Evolutionary conservation across 2,113 vertebrate species (phyloP).

Genomic region (Gopherus evgoodei): DNA sequence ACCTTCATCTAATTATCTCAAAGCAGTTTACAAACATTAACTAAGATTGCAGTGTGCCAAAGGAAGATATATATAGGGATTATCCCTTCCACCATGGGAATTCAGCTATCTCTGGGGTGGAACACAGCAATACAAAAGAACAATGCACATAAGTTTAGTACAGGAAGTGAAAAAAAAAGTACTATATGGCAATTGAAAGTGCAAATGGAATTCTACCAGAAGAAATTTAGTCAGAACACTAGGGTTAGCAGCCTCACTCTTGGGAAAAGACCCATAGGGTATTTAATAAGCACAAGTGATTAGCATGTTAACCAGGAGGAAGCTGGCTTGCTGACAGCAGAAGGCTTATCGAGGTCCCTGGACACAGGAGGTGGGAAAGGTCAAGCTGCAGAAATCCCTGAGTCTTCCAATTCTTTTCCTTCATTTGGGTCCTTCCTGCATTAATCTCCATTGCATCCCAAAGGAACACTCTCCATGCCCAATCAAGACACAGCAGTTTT

Average conservation of each 20-base stretch:
- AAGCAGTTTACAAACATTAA: not conserved
- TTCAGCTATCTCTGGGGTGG: accelerated
- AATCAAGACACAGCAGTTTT: not conserved
- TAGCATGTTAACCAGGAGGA: not conserved
- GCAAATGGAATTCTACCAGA: accelerated
- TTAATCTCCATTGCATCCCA: not conserved
- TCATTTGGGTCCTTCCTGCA: not conserved
- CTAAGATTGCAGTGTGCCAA: not conserved
- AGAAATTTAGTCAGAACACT: not conserved
- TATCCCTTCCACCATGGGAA: not conserved
- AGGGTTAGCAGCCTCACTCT: accelerated
- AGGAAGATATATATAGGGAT: accelerated
- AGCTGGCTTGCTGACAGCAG: not conserved
- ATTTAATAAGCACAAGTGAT: accelerated
- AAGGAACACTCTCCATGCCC: not conserved
- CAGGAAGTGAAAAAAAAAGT: not conserved
- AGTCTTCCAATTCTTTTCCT: not conserved
- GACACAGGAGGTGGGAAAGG: not conserved
- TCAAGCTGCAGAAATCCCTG: not conserved
- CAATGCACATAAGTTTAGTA: accelerated
- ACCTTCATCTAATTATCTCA: not conserved
- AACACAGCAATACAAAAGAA: not conserved
- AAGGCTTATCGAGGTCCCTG: not conserved
- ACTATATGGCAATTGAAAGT: accelerated
- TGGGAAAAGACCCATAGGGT: not conserved